These are phyloP conservation scores for Agriopis aurantiaria DNA, from an alignment of 2,888 invertebrate genomes.

Conservation along the genomic window DNA sequence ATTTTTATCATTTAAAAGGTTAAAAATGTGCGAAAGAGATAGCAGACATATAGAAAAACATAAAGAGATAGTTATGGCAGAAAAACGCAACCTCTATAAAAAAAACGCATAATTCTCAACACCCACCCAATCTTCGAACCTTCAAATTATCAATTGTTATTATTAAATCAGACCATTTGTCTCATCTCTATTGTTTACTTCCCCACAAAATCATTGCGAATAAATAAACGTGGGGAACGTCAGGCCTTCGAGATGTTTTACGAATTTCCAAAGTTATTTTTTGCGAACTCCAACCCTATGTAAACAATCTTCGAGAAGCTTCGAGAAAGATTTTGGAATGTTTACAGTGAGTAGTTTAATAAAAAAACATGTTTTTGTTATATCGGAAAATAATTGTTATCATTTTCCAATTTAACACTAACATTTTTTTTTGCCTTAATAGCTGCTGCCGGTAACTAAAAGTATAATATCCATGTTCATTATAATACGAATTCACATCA, in stretches of 20 bases:
- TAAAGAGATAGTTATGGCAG: too few species aligned
- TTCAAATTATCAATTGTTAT: neutral
- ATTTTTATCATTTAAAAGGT: too few species aligned
- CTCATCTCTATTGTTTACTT: constrained; percentile 51
- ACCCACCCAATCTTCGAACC: neutral
- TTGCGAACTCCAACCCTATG: constrained; percentile 30
- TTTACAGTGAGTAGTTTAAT: constrained; percentile 22
- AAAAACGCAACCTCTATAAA: too few species aligned
- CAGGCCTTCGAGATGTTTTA: constrained; percentile 31
- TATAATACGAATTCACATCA: too few species aligned
- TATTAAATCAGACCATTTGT: neutral
- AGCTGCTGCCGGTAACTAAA: too few species aligned
- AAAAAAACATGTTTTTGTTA: constrained; percentile 25
- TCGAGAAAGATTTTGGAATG: constrained; percentile 21
- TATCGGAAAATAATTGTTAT: neutral
- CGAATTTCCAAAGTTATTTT: constrained; percentile 33
- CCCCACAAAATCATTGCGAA: constrained; percentile 35
- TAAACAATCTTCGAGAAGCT: constrained; percentile 29
- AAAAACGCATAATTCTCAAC: too few species aligned
- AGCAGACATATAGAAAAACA: too few species aligned
- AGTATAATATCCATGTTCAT: too few species aligned
- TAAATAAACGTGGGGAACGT: constrained; percentile 31
- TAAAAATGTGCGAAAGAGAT: too few species aligned
- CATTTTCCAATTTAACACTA: too few species aligned
- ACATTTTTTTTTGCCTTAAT: too few species aligned